A percentile compares a stretch with the other conserved stretches of the same genome.
phyloP scores from a whole-genome alignment of 1,140 invertebrate genomes.

The Aphelenchoides fujianensis region DNA sequence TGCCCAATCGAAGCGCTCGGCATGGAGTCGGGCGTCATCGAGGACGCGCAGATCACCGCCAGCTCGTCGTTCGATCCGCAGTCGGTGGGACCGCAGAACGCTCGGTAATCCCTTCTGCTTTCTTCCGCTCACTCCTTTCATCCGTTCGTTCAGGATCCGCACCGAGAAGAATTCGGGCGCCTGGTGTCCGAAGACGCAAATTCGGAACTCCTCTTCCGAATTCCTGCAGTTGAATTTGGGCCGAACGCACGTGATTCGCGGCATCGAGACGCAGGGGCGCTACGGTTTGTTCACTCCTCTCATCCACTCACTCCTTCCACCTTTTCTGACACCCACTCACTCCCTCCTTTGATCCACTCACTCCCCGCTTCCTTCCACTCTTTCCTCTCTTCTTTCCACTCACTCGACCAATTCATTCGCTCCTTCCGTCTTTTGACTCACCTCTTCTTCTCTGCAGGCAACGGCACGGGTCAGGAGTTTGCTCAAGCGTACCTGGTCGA shows the following conservation, averaged over 20 bases:
- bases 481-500: conserved; percentile 83
- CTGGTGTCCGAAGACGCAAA: conserved; percentile 84
- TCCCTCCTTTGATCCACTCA: no score
- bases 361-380: no score
- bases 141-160: conserved; percentile 78
- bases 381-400: no score
- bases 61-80: conserved; percentile 62
- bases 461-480: conserved; percentile 86
- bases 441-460: no score
- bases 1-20: conserved; percentile 59
- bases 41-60: conserved; percentile 63
- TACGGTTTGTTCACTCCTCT: no score
- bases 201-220: conserved; percentile 74
- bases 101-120: conserved; percentile 51
- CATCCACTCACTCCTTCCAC: no score
- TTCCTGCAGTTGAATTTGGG: conserved; percentile 82
- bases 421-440: no score
- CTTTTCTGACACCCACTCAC: no score
- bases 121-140: no score
- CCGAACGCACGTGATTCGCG: conserved; percentile 75
- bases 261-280: conserved; percentile 78
- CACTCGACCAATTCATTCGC: no score
- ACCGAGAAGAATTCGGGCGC: conserved; percentile 83
- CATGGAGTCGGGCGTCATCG: conserved; percentile 62
- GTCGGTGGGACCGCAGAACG: conserved; percentile 63